phyloP scores from a whole-genome alignment of 1,140 invertebrate genomes.

The Lordiphosa mommai region DNA sequence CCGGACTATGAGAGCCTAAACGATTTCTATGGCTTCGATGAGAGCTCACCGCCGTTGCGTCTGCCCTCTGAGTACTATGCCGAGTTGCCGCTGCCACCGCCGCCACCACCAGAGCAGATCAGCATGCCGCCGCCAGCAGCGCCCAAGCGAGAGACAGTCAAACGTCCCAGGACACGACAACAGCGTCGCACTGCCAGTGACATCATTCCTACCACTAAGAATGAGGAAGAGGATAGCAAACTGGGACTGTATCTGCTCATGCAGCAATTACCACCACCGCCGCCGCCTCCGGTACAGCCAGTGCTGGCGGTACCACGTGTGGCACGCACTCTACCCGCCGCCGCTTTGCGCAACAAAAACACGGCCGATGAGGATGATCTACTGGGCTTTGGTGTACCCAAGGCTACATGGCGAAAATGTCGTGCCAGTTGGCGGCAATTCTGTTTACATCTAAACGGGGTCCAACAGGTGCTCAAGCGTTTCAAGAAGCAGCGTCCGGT shows the following conservation, averaged over 20 bases:
- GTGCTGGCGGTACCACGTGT: background rate
- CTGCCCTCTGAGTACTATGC: conserved; percentile 29
- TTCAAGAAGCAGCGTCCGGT: conserved; percentile 51
- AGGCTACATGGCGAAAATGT: conserved; percentile 23
- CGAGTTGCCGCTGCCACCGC: conserved; percentile 12
- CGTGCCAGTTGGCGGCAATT: conserved; percentile 58
- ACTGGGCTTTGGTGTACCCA: conserved; percentile 26
- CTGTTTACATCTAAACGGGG: conserved; percentile 28
- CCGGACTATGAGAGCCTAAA: conserved; percentile 6
- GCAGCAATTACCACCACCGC: conserved; percentile 43
- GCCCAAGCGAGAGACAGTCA: background rate
- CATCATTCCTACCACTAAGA: background rate
- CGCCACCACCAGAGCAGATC: too few relatives aligned
- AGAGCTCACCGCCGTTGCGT: conserved; percentile 14
- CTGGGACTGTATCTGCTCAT: conserved; percentile 29
- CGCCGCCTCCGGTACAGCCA: background rate
- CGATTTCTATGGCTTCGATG: conserved; percentile 52
- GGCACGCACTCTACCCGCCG: background rate
- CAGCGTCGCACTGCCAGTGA: conserved; percentile 32
- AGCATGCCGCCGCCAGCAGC: conserved; percentile 7
- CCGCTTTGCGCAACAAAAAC: background rate
- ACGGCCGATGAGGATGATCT: conserved; percentile 3
- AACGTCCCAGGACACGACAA: conserved; percentile 39
- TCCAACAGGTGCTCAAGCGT: conserved; percentile 51
- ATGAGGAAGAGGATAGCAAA: conserved; percentile 31